phyloP scores from a whole-genome alignment of 2,888 invertebrate species.

The Thelaira solivaga region DNA sequence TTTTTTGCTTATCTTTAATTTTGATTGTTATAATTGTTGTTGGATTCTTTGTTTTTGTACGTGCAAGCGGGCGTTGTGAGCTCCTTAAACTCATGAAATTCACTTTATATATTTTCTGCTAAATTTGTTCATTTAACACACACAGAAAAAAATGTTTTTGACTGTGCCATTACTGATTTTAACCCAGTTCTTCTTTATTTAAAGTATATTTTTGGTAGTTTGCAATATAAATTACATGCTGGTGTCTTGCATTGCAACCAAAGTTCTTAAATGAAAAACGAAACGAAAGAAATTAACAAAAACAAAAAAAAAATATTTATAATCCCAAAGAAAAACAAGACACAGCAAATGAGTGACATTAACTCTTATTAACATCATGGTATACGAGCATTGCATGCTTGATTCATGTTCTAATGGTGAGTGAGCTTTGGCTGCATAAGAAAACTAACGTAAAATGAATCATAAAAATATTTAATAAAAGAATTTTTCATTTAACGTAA shows the following conservation, averaged over 20 bases:
- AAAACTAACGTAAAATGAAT: background rate
- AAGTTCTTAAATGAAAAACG: background rate
- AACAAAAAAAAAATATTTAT: no score
- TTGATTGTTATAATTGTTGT: conserved; percentile 35
- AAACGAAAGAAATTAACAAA: background rate
- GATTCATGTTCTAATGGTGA: conserved; percentile 36
- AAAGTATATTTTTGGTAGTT: conserved; percentile 25
- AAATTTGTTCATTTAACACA: conserved; percentile 39
- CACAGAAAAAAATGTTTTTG: background rate
- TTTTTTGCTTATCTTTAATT: conserved; percentile 32
- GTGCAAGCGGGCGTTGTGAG: conserved; percentile 49
- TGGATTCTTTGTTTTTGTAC: conserved; percentile 25
- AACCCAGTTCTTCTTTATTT: conserved; percentile 46
- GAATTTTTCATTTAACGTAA: conserved; percentile 19
- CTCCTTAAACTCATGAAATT: conserved; percentile 46
- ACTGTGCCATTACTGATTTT: conserved; percentile 41
- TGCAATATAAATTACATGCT: conserved; percentile 48
- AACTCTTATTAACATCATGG: conserved; percentile 57
- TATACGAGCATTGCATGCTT: conserved; percentile 46
- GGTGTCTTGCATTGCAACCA: conserved; percentile 23
- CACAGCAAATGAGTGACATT: conserved; percentile 59
- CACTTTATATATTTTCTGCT: conserved; percentile 46
- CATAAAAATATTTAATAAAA: background rate
- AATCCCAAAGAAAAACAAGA: conserved; percentile 10
- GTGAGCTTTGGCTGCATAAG: background rate